Base-by-base conservation (phyloP, 2,797 vertebrate species). In the Aldrovandia affinis region DNA sequence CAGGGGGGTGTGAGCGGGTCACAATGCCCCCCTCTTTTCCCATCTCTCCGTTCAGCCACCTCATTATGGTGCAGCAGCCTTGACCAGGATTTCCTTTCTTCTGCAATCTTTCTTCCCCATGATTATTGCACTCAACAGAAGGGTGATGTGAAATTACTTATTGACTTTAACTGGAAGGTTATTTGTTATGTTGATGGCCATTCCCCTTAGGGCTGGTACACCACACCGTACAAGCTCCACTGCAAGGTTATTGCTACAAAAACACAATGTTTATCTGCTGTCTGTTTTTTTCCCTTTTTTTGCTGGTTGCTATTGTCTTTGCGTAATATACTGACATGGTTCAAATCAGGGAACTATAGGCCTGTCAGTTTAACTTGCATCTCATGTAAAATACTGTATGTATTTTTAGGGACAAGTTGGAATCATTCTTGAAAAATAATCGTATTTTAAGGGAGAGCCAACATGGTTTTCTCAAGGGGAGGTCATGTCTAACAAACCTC, bases 91-190 rank as follows among this genome's bases (percentile, higher is more conserved):
- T 75, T 75, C 70, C 70, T 44, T 75, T 75, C 70, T 44, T 75
- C 36, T 54, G 14, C n/a, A 79, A 33, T 79, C 78, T 54, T 55
- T 52, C 78, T 79, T 54, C 15, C 47, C 10, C 12, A 30, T 28
- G 44, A 79, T 79, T 50, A 79, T 18, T 79, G 30, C 78, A 6
- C 44, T 79, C 47, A 79, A 55, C 44, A 81, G 57, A 18, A 52
- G 54, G 55, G 81, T 44, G 22, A 79, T 73, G 80, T 84, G 83
- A 85, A 86, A 86, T 89, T 85, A 89, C 86, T 86, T 86, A 86
- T 84, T 80, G 86, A 87, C 86, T 82, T 50, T 42, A 70, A 80
- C 52, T 77, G 70, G 84, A 80, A 84, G 83, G 84, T 88, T 86
- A 86, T 87, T 82, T 82, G 85, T 81, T 70, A 82, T 61, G 8